These are phyloP conservation scores for Coelopa frigida DNA, from an alignment of 1,140 invertebrate genomes.

Conservation along the genomic window DNA sequence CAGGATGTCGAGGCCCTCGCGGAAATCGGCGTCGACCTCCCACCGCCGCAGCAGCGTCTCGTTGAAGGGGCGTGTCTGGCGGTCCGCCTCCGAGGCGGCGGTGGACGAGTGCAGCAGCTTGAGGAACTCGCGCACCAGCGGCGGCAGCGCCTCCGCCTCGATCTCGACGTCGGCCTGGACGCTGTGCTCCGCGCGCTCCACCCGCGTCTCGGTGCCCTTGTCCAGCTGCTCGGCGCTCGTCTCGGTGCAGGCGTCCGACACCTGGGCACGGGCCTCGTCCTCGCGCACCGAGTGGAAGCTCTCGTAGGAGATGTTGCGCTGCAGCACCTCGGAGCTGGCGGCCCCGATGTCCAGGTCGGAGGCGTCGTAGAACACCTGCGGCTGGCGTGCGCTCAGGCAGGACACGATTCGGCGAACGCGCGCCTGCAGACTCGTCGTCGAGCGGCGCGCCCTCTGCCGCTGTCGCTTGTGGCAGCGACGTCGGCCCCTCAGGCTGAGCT, in stretches of 20 bases:
- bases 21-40: slow-evolving; percentile 9
- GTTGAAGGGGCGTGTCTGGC: slow-evolving; percentile 1
- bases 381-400: slow-evolving; percentile 1
- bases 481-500: too few relatives aligned
- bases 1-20: slow-evolving; percentile 10
- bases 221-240: not conserved
- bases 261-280: not conserved
- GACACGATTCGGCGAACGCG: slow-evolving; percentile 16
- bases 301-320: slow-evolving; percentile 10
- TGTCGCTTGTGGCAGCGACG: too few relatives aligned
- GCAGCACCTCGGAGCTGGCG: slow-evolving; percentile 9
- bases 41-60: slow-evolving; percentile 6
- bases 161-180: slow-evolving; percentile 22
- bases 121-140: slow-evolving; percentile 3
- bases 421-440: slow-evolving; percentile 15
- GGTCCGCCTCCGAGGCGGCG: not conserved
- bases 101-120: slow-evolving; percentile 5
- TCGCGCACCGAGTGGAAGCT: slow-evolving; percentile 26
- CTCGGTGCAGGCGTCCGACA: not conserved
- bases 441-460: too few relatives aligned
- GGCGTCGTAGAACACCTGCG: not conserved
- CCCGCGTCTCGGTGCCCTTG: not conserved
- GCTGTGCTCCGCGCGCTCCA: slow-evolving; percentile 13
- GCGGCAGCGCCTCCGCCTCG: slow-evolving; percentile 20
- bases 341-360: slow-evolving; percentile 10